Percentiles rank a stretch among this genome's conserved stretches.
These are phyloP conservation scores for Neostethus bicornis DNA, from an alignment of 2,797 vertebrate genomes.

Conservation along the genomic window DNA sequence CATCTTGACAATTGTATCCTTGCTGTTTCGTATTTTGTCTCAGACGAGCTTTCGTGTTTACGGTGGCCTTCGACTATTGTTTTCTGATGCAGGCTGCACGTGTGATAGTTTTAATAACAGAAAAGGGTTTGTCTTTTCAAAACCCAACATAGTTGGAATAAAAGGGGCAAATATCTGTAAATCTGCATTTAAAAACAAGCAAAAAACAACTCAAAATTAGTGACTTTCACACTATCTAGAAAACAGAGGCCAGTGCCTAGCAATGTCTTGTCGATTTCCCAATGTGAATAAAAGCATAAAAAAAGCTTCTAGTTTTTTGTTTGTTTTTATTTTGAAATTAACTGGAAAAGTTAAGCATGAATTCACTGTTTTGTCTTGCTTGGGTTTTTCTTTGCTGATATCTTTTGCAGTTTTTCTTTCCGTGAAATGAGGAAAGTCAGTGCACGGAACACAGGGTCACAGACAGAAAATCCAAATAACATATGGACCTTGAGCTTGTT, in stretches of 20 bases:
- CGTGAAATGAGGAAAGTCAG: slow-evolving; percentile 9
- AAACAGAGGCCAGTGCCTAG: slow-evolving; percentile 37
- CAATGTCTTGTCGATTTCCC: slow-evolving; percentile 53
- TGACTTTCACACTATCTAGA: slow-evolving; percentile 30
- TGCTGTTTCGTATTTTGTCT: slow-evolving; percentile 23
- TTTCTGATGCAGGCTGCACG: slow-evolving; percentile 1
- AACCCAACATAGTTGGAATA: not conserved
- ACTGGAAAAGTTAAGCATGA: not conserved
- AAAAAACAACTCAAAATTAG: slow-evolving; percentile 28
- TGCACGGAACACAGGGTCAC: slow-evolving; percentile 6
- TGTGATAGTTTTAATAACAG: slow-evolving; percentile 11
- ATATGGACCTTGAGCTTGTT: slow-evolving; percentile 28
- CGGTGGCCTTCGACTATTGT: not conserved
- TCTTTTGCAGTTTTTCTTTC: slow-evolving; percentile 27
- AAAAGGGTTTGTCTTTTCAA: slow-evolving; percentile 15
- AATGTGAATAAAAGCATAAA: slow-evolving; percentile 61
- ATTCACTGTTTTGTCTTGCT: slow-evolving; percentile 9
- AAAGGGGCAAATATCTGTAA: slow-evolving; percentile 17
- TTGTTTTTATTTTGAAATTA: not conserved
- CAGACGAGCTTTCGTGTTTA: slow-evolving; percentile 7
- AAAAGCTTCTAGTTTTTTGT: slow-evolving; percentile 21
- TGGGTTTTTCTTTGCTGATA: slow-evolving; percentile 8
- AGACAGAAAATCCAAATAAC: slow-evolving; percentile 26
- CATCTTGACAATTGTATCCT: not conserved
- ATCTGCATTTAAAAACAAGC: slow-evolving; percentile 27